Base-by-base conservation (phyloP, 2,113 vertebrate species). In the Odocoileus virginianus region DNA sequence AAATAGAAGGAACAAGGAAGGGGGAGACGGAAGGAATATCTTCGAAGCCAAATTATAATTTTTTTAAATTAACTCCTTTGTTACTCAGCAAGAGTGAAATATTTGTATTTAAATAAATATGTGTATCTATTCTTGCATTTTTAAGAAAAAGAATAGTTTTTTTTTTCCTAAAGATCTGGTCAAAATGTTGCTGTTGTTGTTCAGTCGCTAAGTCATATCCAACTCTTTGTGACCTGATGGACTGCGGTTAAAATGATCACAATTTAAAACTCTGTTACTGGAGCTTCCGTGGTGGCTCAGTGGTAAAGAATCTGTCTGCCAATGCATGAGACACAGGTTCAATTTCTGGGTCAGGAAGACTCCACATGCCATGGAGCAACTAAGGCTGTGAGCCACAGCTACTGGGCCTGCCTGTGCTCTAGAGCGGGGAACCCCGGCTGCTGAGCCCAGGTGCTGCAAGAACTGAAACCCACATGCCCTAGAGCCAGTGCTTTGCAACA, bases 31-130 rank as follows among this genome's bases (percentile, higher is more conserved):
- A 97, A 96, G 83, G 94, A 98, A 96, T 96, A 74, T 94, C 89
- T 96, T 98, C 96, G 74, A 87, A 95, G 94, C 78, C 96, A 98
- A 97, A 87, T 91, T 96, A 90, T 94, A 97, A 97, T 98, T 98
- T 88, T 86, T 97, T 79, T 97, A 97, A 98, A 97, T 94, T 97
- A 97, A 98, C 97, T 98, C 91, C 89, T 95, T 85, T 95, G 94
- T 96, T 98, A 98, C 94, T 97, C 58, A 97, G 98, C 97, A 97
- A 88, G 64, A 97, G 89, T 97, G 97, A 19, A 82, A 98, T 54
- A 97, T 95, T 98, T 98, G 97, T 93, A 96, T 94, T 30, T 98
- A 60, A 97, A 96, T 97, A 97, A 81, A 57, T 97, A 97, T 93
- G 17, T 85, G 97, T 96, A 86, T 43, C 79, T 30, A 71, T 79